Conservation (phyloP, 1,140 invertebrate species). For the Drosophila punjabiensis region DNA sequence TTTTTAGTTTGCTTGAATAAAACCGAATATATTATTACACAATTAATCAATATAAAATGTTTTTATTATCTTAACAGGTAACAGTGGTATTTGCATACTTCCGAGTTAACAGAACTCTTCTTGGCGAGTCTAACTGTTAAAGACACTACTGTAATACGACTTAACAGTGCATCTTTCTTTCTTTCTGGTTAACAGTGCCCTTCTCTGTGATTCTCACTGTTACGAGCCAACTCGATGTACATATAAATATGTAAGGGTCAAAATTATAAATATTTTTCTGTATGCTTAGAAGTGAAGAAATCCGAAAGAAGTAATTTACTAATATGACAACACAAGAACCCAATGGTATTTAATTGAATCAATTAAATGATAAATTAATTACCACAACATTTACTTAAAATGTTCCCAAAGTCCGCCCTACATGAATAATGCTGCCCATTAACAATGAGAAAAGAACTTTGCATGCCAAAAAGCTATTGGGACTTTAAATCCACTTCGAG, state of each 20-base stretch:
- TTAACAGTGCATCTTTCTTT: neutral
- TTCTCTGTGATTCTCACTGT: slow-evolving; percentile 1
- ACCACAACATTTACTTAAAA: slow-evolving; percentile 2
- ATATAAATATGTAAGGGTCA: neutral
- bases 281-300: neutral
- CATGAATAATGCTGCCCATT: slow-evolving; percentile 15
- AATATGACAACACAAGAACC: neutral
- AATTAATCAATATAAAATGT: neutral
- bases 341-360: too few species aligned
- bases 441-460: slow-evolving; percentile 5
- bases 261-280: too few species aligned
- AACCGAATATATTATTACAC: slow-evolving; percentile 44
- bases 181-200: neutral
- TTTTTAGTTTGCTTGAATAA: slow-evolving; percentile 78
- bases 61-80: neutral
- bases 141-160: neutral
- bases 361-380: neutral
- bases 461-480: slow-evolving; percentile 12
- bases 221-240: neutral
- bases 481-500: slow-evolving; percentile 26
- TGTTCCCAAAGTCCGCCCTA: neutral
- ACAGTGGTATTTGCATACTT: neutral
- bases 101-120: neutral
- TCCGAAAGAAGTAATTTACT: neutral
- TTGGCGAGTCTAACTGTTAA: neutral